Base-by-base conservation (phyloP, 2,113 vertebrate species). In the Xenotilapia caudafasciata region DNA sequence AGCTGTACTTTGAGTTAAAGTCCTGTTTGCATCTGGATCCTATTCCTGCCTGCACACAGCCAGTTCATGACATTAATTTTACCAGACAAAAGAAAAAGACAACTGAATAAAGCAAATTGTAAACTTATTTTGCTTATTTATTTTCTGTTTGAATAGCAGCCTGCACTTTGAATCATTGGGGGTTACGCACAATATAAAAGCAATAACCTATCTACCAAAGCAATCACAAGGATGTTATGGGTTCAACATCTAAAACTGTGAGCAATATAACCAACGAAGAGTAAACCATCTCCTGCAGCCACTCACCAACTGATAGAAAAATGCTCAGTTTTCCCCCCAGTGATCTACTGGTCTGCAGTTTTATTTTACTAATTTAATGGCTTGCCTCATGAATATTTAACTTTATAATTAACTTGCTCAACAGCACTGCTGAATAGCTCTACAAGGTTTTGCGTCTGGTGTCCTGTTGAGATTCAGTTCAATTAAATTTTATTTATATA, bases 271-370 rank as follows among this genome's bases (percentile, higher is more conserved):
- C 58, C 58, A 19, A 38, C 1, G 4, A 70, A 23, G 5, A 40
- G 35, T 21, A 70, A 68, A 40, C n/a, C n/a, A 68, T 38, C 35
- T 40, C 3, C 62, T 68, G 33, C 3, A 68, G 35, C 62, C n/a
- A 68, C 62, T 14, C 62, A 40, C 11, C 19, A 68, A 14, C 62
- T 40, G 62, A 3, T 40, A 14, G 62, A 38, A n/a, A 6, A 40
- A 40, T 68, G 11, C 35, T 68, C 33, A 68, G 12, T 56, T 15
- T 21, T 0, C 4, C 11, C 2, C 12, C 62, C 12, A 13, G 60
- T 65, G 6, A 65, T 21, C 60, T 40, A 23, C 62, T 68, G 35
- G 12, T 70, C 62, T 40, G 12, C 5, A 70, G 35, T 26, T 42
- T 23, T 70, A 42, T 6, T 70, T 73, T 45, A 23, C 12, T 17